Conservation (phyloP, 2,113 vertebrate genomes). For the Myiagra hebetior region DNA sequence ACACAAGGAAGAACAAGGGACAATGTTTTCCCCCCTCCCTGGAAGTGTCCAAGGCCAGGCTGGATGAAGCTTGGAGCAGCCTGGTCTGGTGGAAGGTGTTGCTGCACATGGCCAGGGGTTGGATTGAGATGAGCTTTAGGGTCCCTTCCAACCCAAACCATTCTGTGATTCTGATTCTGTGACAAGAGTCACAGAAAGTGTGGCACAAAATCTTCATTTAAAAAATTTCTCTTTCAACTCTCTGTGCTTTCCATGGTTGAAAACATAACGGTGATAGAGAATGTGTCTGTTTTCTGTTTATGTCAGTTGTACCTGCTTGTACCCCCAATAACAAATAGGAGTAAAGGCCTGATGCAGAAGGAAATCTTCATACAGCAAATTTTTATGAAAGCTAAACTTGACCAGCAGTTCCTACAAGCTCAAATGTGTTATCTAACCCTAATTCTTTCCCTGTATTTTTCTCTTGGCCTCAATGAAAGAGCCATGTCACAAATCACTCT, state of each 20-base stretch:
- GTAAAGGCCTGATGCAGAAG: neutral
- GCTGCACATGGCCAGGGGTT: neutral
- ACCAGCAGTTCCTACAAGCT: neutral
- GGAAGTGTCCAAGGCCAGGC: neutral
- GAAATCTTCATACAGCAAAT: neutral
- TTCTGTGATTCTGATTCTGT: neutral
- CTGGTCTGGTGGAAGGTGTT: neutral
- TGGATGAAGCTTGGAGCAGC: neutral
- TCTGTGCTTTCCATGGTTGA: neutral
- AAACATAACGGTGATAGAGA: neutral
- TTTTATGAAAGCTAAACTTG: neutral
- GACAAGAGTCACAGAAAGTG: neutral
- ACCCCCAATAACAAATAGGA: neutral
- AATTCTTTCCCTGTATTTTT: conserved; percentile 12
- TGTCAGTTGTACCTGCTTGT: neutral
- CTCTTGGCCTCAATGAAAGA: neutral
- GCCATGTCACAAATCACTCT: neutral
- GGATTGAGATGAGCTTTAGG: neutral
- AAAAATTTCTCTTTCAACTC: neutral
- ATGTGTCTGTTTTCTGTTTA: neutral
- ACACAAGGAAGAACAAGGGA: neutral
- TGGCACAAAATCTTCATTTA: neutral
- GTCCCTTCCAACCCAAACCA: neutral
- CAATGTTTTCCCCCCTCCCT: neutral
- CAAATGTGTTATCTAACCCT: neutral